Conservation (phyloP, 1,140 invertebrate species). For the Polyergus mexicanus region DNA sequence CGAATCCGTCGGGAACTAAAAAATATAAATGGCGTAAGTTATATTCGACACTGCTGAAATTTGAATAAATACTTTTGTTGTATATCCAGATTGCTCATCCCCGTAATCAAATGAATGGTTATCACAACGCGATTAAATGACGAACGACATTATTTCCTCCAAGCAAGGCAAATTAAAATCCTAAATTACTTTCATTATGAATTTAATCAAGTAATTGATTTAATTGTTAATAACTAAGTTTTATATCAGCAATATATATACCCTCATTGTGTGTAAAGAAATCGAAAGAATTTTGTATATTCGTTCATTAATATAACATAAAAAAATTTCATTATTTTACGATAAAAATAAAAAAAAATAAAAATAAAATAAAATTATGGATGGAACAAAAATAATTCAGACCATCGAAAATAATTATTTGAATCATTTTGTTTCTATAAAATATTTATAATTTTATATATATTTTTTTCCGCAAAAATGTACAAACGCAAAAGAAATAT, state of each 20-base stretch:
- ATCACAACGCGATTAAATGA: too few species aligned
- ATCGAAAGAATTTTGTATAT: not conserved
- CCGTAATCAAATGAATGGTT: too few species aligned
- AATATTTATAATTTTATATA: too few species aligned
- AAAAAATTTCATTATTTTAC: not conserved
- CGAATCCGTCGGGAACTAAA: not conserved
- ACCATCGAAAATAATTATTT: too few species aligned
- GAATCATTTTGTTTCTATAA: too few species aligned
- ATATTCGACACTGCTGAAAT: conserved; percentile 12
- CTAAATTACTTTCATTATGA: not conserved
- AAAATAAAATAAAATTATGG: not conserved
- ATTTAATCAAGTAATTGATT: not conserved
- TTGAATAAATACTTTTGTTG: not conserved
- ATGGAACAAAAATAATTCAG: too few species aligned
- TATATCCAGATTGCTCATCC: too few species aligned
- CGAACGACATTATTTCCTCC: too few species aligned
- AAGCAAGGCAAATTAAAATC: too few species aligned
- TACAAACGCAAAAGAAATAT: too few species aligned
- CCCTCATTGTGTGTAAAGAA: not conserved
- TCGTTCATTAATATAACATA: not conserved
- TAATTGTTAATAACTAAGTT: conserved; percentile 14
- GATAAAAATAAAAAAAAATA: not conserved
- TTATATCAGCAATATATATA: not conserved
- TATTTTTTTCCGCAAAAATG: too few species aligned
- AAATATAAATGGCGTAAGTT: not conserved